Base-by-base conservation (phyloP, 1,140 invertebrate genomes). In the Dolichoris vasculosae region DNA sequence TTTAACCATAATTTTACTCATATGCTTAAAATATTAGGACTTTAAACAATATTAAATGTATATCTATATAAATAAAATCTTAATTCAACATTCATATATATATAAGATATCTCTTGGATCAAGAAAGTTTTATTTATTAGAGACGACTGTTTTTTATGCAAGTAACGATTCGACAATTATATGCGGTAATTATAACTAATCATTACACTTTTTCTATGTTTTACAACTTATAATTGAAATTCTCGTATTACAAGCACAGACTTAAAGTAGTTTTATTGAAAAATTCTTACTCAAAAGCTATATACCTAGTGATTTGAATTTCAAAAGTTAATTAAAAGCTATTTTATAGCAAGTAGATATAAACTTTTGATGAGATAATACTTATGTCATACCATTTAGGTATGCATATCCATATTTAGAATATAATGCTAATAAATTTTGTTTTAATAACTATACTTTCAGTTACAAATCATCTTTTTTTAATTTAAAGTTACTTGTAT, bases 261-360 rank as follows among this genome's bases (percentile, higher is more conserved):
- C 32, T 40, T 20, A 40, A 71, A 71, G 38, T 71, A 71, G 63
- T 71, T 71, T 71, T 71, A 71, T 71, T 71, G 67, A 32, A 71
- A 71, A 38, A 71, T 35, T 71, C 67, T 71, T 40, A 71, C 13
- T 8, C 1, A 40, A 63, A 71, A 71, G 35, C 32, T 17, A 23
- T 71, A 71, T 35, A 67, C n/a, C 35, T 15, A 40, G 67, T 71
- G 35, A 71, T 71, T 71, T 71, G 40, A 71, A 71, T 40, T 71
- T 71, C 17, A 71, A 71, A 71, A 71, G 67, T 71, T 71, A 71
- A 71, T 71, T 71, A 71, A 40, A 40, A 71, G 67, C 35, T 7
- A 40, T 71, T 71, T 40, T 40, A 71, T 4, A 40, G 15, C 38
- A 40, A 71, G 67, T 40, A 40, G 35, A 30, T 71, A 71, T 38